phyloP scores from a whole-genome alignment of 2,797 vertebrate species.

The Heliangelus exortis region DNA sequence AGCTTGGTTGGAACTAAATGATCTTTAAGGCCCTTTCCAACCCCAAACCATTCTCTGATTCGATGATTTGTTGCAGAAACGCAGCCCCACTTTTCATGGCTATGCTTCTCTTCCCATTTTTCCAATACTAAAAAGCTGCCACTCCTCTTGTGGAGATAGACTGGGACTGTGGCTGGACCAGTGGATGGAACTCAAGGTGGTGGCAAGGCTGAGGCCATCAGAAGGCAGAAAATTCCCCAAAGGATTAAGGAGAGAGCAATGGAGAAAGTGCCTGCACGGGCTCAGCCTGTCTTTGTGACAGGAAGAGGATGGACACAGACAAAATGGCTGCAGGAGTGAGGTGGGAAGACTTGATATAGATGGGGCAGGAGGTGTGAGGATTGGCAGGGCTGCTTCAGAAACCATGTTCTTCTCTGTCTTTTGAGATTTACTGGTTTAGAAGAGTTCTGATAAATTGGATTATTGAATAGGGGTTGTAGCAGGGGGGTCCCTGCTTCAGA shows the following conservation, averaged over 20 bases:
- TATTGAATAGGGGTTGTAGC: neutral
- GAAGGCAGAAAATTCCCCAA: neutral
- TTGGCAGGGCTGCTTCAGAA: neutral
- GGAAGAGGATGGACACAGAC: neutral
- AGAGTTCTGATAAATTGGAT: neutral
- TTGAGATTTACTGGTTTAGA: neutral
- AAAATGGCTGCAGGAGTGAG: neutral
- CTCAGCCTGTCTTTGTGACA: neutral
- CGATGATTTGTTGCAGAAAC: neutral
- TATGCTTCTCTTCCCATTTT: neutral
- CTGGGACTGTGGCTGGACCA: fast-evolving
- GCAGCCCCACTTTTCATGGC: fast-evolving
- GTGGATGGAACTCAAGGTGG: neutral
- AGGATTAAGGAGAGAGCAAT: fast-evolving
- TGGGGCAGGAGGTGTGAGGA: neutral
- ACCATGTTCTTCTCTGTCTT: neutral
- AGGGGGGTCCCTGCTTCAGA: neutral
- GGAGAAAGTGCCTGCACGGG: neutral
- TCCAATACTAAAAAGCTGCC: neutral
- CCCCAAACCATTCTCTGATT: no score
- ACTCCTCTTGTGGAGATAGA: neutral
- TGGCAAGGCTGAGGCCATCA: neutral
- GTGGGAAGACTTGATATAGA: neutral
- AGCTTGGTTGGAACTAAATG: no score
- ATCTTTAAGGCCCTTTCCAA: no score